These are phyloP conservation scores for Neotragus moschatus DNA, from an alignment of 2,113 vertebrate species.

Conservation along the genomic window DNA sequence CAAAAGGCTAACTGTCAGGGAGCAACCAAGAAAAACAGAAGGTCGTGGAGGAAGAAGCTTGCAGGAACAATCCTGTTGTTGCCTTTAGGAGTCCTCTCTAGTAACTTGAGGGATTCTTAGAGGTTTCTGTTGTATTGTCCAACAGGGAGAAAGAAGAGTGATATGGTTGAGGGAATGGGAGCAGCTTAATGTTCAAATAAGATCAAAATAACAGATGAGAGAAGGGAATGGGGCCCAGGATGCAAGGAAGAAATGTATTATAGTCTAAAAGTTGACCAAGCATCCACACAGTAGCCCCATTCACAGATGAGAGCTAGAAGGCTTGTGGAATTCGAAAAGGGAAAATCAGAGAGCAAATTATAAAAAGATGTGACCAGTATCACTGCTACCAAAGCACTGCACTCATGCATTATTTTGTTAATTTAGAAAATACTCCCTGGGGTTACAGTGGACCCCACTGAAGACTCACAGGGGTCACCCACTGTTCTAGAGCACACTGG, in stretches of 20 bases:
- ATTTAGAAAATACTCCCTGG: neutral
- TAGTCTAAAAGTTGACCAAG: neutral
- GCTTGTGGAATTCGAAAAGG: constrained; percentile 11
- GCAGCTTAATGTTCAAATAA: neutral
- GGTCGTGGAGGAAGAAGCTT: neutral
- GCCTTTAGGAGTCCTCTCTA: neutral
- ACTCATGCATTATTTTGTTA: constrained; percentile 1
- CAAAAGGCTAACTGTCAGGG: neutral
- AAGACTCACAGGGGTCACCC: neutral
- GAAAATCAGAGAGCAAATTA: neutral
- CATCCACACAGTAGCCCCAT: neutral
- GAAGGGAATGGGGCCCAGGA: neutral
- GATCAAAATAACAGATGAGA: neutral
- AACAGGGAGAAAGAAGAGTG: neutral
- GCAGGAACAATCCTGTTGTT: neutral
- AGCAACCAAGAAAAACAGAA: neutral
- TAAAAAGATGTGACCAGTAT: neutral
- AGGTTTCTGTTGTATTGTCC: neutral
- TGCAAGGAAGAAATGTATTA: neutral
- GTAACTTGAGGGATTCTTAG: neutral
- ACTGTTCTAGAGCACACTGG: neutral
- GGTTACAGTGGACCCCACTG: neutral
- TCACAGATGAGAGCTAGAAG: neutral
- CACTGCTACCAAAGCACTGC: neutral
- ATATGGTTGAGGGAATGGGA: neutral